Base-by-base conservation (phyloP, 2,888 invertebrate genomes). In the Hesperia comma region DNA sequence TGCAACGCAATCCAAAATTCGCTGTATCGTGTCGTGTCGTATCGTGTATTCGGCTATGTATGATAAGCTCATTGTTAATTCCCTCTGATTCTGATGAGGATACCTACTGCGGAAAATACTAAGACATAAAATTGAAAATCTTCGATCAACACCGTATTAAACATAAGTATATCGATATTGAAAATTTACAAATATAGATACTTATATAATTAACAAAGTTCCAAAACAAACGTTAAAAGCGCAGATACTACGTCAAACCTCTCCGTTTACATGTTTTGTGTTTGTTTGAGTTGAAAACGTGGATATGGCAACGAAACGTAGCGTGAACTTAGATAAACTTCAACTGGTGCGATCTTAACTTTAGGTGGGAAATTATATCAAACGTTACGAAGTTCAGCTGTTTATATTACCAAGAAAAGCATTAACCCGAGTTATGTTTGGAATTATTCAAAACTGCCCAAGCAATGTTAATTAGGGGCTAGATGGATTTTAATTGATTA, bases 261-360 rank as follows among this genome's bases (percentile, higher is more conserved):
- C 46, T 2, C 43, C 37, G 56, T 63, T 19, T 56, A 56, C 56
- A 56, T 56, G 56, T 63, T 63, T 46, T 63, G 63, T 63, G 63
- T 63, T 14, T 63, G 61, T 63, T 63, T 56, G 56, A 55, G 63
- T 56, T 63, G 41, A 26, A 6, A 46, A 55, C 63, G 54, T 43
- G 55, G 55, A 51, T 33, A 51, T 51, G 37, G 51, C 46, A 19
- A 40, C 14, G 32, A 33, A 43, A 58, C 55, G 54, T 46, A 46
- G 40, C 49, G 26, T 15, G 41, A 63, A 63, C 63, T 63, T 55
- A 33, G 26, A 19, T 33, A 33, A 61, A 51, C 51, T 61, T 37
- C 12, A 37, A 61, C 51, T n/a, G 19, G 19, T 19, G 43, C 12
- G 41, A 46, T 63, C 43, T 55, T 63, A 54, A 55, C 55, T 63